Conservation (phyloP, 2,797 vertebrate species). For the Enteromius radiatus region DNA sequence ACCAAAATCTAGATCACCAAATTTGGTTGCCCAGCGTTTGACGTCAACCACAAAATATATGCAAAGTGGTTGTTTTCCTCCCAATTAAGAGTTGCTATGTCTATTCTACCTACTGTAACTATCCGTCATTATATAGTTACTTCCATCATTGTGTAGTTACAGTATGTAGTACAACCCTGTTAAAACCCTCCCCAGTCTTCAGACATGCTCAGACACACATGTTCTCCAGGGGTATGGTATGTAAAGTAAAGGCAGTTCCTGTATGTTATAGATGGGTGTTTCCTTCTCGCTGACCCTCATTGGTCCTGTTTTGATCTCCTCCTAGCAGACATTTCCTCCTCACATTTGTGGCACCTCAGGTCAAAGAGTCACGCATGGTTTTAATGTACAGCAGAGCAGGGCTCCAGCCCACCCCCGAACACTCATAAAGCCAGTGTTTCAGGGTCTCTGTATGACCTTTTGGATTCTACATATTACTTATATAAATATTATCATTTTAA, state of each 20-base stretch:
- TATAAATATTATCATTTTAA: neutral
- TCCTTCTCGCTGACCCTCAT: conserved; percentile 1
- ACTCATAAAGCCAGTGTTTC: conserved; percentile 35
- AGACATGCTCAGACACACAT: neutral
- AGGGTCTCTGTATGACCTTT: neutral
- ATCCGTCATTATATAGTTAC: neutral
- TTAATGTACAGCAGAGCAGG: conserved; percentile 2
- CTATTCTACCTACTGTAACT: neutral
- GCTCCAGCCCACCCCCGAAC: neutral
- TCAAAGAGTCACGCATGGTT: neutral
- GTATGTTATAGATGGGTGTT: conserved; percentile 27
- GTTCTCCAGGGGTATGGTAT: neutral
- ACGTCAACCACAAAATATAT: neutral
- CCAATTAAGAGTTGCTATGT: neutral
- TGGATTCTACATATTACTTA: neutral
- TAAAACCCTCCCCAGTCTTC: too few relatives aligned
- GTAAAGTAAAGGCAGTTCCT: neutral
- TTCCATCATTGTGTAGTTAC: too few relatives aligned
- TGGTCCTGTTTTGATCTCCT: conserved; percentile 13
- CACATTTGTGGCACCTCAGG: neutral
- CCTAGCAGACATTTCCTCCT: neutral
- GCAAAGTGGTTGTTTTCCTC: neutral
- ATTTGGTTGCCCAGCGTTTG: neutral
- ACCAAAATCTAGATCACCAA: neutral
- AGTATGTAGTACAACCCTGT: too few relatives aligned